Conservation (phyloP, 2,113 vertebrate species). For the Varanus komodoensis region DNA sequence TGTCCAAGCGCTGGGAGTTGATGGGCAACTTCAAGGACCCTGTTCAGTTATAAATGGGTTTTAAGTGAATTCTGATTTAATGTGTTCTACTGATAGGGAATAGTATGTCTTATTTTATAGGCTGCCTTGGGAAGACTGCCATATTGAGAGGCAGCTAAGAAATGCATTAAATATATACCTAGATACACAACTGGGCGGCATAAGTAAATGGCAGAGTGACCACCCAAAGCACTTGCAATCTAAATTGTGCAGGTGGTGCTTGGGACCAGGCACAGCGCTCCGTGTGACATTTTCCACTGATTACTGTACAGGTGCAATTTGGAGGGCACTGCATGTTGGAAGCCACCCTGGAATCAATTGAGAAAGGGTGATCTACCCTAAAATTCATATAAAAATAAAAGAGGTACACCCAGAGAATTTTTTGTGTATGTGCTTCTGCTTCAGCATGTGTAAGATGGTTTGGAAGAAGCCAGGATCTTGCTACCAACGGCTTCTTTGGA, state of each 20-base stretch:
- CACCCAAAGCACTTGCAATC: neutral
- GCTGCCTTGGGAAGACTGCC: neutral
- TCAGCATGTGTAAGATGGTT: constrained; percentile 62
- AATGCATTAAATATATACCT: neutral
- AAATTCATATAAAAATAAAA: neutral
- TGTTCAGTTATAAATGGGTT: too few species aligned
- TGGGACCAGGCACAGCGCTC: too few species aligned
- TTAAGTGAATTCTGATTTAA: too few species aligned
- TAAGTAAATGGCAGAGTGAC: neutral
- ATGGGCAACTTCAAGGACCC: too few species aligned
- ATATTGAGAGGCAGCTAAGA: neutral
- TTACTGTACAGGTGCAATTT: neutral
- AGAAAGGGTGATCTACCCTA: neutral
- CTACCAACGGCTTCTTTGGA: constrained; percentile 60
- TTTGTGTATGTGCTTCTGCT: constrained; percentile 37
- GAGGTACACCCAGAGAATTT: neutral
- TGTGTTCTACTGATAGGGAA: too few species aligned
- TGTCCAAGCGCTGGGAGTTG: too few species aligned
- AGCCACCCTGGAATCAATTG: neutral
- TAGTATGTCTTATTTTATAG: too few species aligned
- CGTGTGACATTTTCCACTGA: too few species aligned
- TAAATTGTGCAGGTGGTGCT: neutral
- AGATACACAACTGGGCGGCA: neutral
- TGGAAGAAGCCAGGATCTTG: constrained; percentile 55
- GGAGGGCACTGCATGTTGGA: too few species aligned